Percentiles rank a stretch among this genome's conserved stretches.
phyloP scores from a whole-genome alignment of 1,140 invertebrate species.

The Pseudoatta argentina region DNA sequence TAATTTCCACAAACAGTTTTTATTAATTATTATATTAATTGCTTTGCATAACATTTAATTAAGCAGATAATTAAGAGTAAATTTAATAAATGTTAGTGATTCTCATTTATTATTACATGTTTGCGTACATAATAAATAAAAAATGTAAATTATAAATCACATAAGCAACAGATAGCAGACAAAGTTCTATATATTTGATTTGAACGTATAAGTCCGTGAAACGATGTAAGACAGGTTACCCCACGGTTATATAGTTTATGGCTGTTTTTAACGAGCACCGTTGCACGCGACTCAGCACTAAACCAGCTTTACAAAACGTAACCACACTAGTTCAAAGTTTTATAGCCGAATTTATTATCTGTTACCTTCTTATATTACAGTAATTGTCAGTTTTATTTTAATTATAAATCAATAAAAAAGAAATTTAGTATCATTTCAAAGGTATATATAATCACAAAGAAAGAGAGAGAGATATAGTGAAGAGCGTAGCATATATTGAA shows the following conservation, averaged over 20 bases:
- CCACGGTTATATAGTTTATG: conserved; percentile 85
- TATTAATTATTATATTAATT: neutral
- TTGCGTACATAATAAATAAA: neutral
- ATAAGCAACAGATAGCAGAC: neutral
- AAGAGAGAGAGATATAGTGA: neutral
- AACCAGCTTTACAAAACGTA: conserved; percentile 85
- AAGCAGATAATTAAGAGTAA: neutral
- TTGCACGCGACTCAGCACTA: conserved; percentile 86
- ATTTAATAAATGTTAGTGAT: neutral
- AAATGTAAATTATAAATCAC: neutral
- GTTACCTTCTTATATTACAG: conserved; percentile 86
- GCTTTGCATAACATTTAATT: neutral
- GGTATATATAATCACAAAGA: neutral
- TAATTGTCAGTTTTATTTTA: conserved; percentile 86
- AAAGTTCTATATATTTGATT: conserved; percentile 33
- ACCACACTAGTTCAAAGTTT: conserved; percentile 86
- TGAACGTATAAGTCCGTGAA: conserved; percentile 61
- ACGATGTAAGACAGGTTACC: conserved; percentile 72
- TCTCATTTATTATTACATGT: neutral
- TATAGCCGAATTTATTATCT: conserved; percentile 87
- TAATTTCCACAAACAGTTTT: neutral
- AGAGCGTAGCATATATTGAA: neutral
- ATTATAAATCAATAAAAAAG: conserved; percentile 83
- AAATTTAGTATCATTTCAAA: conserved; percentile 78
- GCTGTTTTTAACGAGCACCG: conserved; percentile 85